These are phyloP conservation scores for Trissolcus japonicus DNA, from an alignment of 2,888 invertebrate genomes.

Conservation along the genomic window DNA sequence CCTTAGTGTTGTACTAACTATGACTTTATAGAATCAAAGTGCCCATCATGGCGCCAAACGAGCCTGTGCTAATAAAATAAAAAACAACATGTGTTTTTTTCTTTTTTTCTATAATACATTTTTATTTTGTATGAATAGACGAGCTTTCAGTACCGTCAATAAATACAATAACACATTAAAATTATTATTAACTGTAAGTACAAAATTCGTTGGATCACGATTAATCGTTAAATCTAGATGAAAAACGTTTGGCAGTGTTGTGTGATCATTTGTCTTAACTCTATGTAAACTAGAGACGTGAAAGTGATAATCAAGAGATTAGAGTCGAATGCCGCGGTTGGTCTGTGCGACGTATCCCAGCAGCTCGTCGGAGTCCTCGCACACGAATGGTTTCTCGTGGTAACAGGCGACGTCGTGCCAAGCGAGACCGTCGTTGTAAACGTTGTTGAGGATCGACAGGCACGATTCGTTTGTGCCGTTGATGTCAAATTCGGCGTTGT, in stretches of 20 bases:
- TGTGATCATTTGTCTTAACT: conserved; percentile 22
- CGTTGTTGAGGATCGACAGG: conserved; percentile 91
- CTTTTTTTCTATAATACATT: conserved; percentile 61
- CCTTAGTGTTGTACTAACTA: too few relatives aligned
- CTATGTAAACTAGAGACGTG: conserved; percentile 38
- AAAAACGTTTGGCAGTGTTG: conserved; percentile 33
- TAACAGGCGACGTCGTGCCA: conserved; percentile 97
- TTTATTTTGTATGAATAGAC: conserved; percentile 67
- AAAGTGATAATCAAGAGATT: conserved; percentile 69
- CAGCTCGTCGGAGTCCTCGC: conserved; percentile 93
- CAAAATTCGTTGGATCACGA: conserved; percentile 8
- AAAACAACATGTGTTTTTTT: background rate
- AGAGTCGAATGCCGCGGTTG: conserved; percentile 89
- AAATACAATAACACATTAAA: conserved; percentile 70
- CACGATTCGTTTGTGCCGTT: conserved; percentile 92
- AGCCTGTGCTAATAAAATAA: too few relatives aligned
- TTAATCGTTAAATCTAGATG: conserved; percentile 13
- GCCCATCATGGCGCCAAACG: background rate
- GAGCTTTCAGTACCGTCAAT: conserved; percentile 66
- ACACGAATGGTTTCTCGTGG: conserved; percentile 93
- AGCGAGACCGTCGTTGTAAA: conserved; percentile 94
- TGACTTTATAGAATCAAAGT: background rate
- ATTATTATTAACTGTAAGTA: conserved; percentile 47
- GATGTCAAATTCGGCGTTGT: conserved; percentile 94
- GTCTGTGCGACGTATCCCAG: conserved; percentile 90